Evolutionary conservation across 2,113 vertebrate species (phyloP).

Genomic region (Bos taurus): DNA sequence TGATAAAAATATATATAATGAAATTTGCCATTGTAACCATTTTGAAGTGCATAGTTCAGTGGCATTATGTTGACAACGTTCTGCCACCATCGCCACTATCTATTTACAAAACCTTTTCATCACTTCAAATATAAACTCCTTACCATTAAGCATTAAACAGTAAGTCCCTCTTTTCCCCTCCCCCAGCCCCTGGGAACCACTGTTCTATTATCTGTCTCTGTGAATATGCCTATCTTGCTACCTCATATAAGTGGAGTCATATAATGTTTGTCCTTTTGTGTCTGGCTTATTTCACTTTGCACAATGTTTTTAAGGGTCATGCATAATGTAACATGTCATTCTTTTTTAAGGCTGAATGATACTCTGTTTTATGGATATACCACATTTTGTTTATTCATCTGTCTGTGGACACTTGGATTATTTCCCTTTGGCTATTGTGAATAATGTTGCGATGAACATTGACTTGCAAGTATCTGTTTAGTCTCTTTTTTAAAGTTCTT

Average conservation of each 20-base stretch:
- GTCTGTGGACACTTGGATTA: not conserved
- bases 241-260: not conserved
- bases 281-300: conserved; percentile 4
- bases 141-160: not conserved
- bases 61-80: not conserved
- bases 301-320: not conserved
- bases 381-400: not conserved
- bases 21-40: not conserved
- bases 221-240: not conserved
- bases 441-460: not conserved
- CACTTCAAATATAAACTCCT: not conserved
- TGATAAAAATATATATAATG: not conserved
- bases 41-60: not conserved
- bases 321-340: not conserved
- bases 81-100: not conserved
- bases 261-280: not conserved
- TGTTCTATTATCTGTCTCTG: not conserved
- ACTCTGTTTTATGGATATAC: not conserved
- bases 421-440: not conserved
- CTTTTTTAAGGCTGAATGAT: not conserved
- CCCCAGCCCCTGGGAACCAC: not conserved
- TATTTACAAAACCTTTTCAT: not conserved
- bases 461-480: not conserved
- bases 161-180: not conserved
- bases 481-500: not conserved